Conservation (phyloP, 2,113 vertebrate species). For the Cochlearius cochlearius region DNA sequence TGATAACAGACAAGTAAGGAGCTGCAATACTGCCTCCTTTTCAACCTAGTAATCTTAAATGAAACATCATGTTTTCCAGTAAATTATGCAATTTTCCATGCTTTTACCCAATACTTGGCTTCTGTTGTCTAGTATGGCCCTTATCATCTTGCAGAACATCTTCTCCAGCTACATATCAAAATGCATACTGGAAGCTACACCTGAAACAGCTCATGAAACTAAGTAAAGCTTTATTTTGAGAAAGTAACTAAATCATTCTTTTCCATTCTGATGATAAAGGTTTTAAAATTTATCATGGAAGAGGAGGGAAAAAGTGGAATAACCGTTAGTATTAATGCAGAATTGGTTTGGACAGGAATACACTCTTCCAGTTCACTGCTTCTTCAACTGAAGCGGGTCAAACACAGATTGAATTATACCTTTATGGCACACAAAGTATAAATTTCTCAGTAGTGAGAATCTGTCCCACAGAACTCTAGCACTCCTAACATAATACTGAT, state of each 20-base stretch:
- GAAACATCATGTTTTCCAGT: background rate
- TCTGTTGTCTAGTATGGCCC: background rate
- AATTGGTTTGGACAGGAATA: background rate
- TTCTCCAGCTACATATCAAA: background rate
- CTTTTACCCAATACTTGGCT: background rate
- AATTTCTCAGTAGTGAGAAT: background rate
- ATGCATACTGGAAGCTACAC: background rate
- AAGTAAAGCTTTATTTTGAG: background rate
- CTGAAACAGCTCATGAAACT: background rate
- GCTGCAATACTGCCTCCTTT: background rate
- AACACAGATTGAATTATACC: background rate
- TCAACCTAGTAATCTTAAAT: background rate
- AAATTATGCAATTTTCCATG: background rate
- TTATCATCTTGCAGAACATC: background rate
- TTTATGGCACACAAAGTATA: background rate
- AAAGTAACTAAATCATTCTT: background rate
- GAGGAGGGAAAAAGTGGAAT: background rate
- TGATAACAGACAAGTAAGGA: background rate
- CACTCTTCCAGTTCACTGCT: background rate
- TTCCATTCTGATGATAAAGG: background rate
- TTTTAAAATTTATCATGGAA: background rate
- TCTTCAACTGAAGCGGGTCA: background rate
- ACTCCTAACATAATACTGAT: background rate
- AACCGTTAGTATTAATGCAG: background rate
- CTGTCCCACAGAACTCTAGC: background rate